These are phyloP conservation scores for Autographa pulchrina DNA, from an alignment of 2,888 invertebrate genomes.

Conservation along the genomic window DNA sequence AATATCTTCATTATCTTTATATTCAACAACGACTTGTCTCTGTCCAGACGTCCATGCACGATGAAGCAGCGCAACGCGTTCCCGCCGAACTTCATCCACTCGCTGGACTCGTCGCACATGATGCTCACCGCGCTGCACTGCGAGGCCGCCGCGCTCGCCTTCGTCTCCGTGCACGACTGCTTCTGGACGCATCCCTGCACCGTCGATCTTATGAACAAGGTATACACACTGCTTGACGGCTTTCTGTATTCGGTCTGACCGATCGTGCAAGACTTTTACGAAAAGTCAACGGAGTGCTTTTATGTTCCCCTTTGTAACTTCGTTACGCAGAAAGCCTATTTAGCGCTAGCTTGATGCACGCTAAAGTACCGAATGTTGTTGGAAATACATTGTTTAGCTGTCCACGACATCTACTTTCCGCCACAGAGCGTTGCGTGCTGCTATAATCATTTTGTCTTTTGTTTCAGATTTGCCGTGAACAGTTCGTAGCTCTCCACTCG, in stretches of 20 bases:
- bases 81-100: conserved; percentile 99
- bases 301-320: too few species aligned
- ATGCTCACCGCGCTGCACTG: conserved; percentile 98
- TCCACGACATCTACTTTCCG: too few species aligned
- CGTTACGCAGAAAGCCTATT: too few species aligned
- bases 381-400: too few species aligned
- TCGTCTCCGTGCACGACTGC: conserved; percentile 99
- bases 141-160: conserved; percentile 94
- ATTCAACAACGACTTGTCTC: too few species aligned
- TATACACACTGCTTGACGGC: conserved; percentile 3
- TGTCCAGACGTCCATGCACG: conserved; percentile 94
- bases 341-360: too few species aligned
- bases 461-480: conserved; percentile 96
- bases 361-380: too few species aligned
- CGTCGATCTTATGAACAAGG: conserved; percentile 88
- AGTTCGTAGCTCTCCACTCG: conserved; percentile 98
- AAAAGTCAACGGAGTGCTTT: too few species aligned
- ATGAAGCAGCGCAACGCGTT: conserved; percentile 99
- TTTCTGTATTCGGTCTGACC: too few species aligned
- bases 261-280: too few species aligned
- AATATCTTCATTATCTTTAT: too few species aligned
- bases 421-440: too few species aligned
- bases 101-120: conserved; percentile 99
- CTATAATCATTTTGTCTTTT: neutral
- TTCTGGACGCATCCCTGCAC: conserved; percentile 99